These are phyloP conservation scores for Periparus ater DNA, from an alignment of 2,797 vertebrate species.

Conservation along the genomic window DNA sequence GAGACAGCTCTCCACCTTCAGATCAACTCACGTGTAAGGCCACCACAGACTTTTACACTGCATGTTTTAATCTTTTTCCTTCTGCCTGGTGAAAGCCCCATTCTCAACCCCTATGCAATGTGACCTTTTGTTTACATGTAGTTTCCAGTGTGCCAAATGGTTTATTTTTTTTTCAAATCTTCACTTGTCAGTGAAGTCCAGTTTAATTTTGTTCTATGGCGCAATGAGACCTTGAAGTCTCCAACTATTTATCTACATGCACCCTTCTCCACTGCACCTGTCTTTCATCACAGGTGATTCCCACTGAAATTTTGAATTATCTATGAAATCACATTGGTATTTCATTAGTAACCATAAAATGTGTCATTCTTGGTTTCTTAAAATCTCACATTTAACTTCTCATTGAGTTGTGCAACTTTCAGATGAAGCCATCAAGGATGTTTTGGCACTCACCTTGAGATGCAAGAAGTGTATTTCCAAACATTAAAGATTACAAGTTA, in stretches of 20 bases:
- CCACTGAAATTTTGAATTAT: background rate
- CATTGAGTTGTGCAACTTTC: background rate
- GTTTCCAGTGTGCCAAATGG: background rate
- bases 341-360: background rate
- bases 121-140: background rate
- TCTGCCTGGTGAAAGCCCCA: background rate
- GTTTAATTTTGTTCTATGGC: background rate
- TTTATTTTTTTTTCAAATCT: background rate
- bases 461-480: background rate
- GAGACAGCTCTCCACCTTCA: background rate
- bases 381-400: background rate
- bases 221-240: background rate
- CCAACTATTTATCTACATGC: background rate
- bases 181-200: background rate
- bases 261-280: background rate
- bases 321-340: background rate
- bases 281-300: background rate
- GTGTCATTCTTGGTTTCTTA: background rate
- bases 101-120: background rate
- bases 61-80: background rate
- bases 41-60: background rate
- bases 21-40: background rate
- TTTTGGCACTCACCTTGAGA: background rate
- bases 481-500: background rate
- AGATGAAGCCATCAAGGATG: background rate